Evolutionary conservation across 2,797 vertebrate genomes (phyloP).

Genomic region (Lindbergichthys nudifrons): DNA sequence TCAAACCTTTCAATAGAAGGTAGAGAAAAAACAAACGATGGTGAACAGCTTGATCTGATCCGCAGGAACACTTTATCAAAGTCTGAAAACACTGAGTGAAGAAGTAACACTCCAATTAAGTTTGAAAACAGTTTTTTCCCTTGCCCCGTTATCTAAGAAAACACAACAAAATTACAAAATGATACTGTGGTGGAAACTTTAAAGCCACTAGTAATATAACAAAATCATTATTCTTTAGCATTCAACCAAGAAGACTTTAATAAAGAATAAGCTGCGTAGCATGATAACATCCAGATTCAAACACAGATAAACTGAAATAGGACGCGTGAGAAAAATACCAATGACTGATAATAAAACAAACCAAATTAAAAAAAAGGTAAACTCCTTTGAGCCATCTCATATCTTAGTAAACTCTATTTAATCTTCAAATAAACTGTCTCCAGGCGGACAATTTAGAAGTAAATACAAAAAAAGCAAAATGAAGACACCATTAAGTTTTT

Average conservation of each 20-base stretch:
- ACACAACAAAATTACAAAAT: neutral
- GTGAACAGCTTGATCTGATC: slow-evolving; percentile 2
- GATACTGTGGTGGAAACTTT: neutral
- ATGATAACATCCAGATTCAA: slow-evolving; percentile 23
- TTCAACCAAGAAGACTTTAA: slow-evolving; percentile 8
- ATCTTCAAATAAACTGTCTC: slow-evolving; percentile 4
- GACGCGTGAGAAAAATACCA: slow-evolving; percentile 11
- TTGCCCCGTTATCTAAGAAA: neutral
- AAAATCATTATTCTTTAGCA: neutral
- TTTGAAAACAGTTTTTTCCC: neutral
- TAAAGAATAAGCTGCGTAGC: slow-evolving; percentile 5
- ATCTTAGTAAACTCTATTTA: slow-evolving; percentile 18
- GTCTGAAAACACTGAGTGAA: neutral
- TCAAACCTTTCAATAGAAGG: slow-evolving; percentile 5
- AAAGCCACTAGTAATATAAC: neutral
- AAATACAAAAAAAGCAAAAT: slow-evolving; percentile 4
- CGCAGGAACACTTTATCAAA: neutral
- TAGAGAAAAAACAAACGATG: slow-evolving; percentile 11
- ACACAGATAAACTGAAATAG: slow-evolving; percentile 8
- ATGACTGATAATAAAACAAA: neutral
- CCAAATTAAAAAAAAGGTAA: neutral
- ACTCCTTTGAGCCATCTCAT: neutral
- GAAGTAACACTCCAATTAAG: neutral
- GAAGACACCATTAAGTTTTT: neutral
- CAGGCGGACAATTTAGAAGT: neutral